A percentile compares a stretch with the other conserved stretches of the same genome.
These are phyloP conservation scores for Megaleporinus macrocephalus DNA, from an alignment of 2,113 vertebrate species.

Conservation along the genomic window DNA sequence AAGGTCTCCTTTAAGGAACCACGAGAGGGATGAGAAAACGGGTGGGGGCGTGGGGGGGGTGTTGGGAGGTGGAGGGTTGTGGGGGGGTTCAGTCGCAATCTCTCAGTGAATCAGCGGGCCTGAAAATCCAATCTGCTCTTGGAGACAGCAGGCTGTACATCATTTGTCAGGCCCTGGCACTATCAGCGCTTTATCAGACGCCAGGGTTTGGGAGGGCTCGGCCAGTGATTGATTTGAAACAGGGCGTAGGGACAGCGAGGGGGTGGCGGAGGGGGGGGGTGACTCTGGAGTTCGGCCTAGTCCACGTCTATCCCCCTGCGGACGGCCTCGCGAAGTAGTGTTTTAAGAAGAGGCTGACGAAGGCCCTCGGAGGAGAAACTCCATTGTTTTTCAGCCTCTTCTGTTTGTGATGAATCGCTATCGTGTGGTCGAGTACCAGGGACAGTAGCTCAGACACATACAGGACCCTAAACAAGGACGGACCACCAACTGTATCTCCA, in stretches of 20 bases:
- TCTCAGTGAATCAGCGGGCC: slow-evolving; percentile 80
- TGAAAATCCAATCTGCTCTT: slow-evolving; percentile 83
- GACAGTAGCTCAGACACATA: too few species aligned
- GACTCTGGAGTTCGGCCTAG: slow-evolving; percentile 21
- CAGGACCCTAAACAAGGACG: too few species aligned
- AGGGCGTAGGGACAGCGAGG: slow-evolving; percentile 42
- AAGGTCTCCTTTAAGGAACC: slow-evolving; percentile 70
- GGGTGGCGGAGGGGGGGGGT: slow-evolving; percentile 39
- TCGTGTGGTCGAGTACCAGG: too few species aligned
- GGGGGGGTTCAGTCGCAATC: slow-evolving; percentile 72
- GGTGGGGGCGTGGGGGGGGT: slow-evolving; percentile 46
- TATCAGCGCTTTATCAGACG: slow-evolving; percentile 78
- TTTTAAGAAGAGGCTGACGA: background rate
- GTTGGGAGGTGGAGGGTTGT: slow-evolving; percentile 39
- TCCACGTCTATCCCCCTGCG: background rate
- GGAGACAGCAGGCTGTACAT: slow-evolving; percentile 80
- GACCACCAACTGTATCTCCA: too few species aligned
- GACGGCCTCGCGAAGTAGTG: slow-evolving; percentile 2
- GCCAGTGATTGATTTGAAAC: slow-evolving; percentile 74
- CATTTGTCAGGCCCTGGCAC: slow-evolving; percentile 78
- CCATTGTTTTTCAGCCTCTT: background rate
- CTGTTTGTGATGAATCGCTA: background rate
- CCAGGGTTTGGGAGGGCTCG: slow-evolving; percentile 48
- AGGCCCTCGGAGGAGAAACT: background rate
- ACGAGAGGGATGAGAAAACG: slow-evolving; percentile 55